Base-by-base conservation (phyloP, 1,140 invertebrate genomes). In the Neodiprion lecontei region DNA sequence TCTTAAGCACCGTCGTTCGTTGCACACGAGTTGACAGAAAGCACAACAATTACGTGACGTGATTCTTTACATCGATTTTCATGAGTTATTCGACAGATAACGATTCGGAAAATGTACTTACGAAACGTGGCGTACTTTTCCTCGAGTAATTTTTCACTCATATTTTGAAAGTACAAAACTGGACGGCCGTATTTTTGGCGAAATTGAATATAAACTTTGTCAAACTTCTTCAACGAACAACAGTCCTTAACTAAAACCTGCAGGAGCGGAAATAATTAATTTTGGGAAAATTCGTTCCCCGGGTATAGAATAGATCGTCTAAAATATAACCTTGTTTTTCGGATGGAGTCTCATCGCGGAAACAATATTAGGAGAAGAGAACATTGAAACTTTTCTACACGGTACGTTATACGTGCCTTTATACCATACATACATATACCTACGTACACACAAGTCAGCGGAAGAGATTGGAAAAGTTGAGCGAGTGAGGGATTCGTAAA, bases 281-380 rank as follows among this genome's bases (percentile, higher is more conserved):
- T 40, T 40, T 40, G 28, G 28, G 28, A 61, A 61, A 61, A 61
- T 14, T 61, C 53, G 53, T 61, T 61, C 28, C 28, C 1, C 28
- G 1, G 53, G 53, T 4, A 61, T 61, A 61, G n/a, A 61, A 12
- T 12, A 61, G 9, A 61, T 12, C 53, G 11, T 61, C 53, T 61
- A 61, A 61, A 61, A 61, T 61, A 61, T 61, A 61, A 61, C 53
- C 53, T 61, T 61, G 53, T 61, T 61, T 61, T 61, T 61, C 3
- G 53, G 53, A 61, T 61, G 53, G n/a, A 61, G 53, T 17, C 11
- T 40, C 28, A 40, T 40, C 11, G n/a, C 53, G 53, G 53, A 61
- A 61, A 61, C 53, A 61, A 61, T 61, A 61, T 61, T 61, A 61
- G 53, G 53, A 61, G 28, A 40, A 40, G 53, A 61, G 53, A 61